Conservation (phyloP, 2,888 invertebrate species). For the Parnassius orleans region DNA sequence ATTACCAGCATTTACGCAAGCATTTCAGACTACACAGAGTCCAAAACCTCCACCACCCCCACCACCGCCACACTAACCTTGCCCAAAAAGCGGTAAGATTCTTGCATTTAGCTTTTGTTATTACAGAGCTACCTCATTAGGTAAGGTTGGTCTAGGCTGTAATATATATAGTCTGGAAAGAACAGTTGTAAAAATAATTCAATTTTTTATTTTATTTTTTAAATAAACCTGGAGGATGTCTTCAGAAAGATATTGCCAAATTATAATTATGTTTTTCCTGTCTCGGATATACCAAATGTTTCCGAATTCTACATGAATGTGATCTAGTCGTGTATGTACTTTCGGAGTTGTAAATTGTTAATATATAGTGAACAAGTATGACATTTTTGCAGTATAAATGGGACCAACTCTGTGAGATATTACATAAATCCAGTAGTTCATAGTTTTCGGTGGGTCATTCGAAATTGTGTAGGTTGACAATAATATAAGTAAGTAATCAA, state of each 20-base stretch:
- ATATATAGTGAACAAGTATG: conserved; percentile 72
- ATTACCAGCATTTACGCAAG: conserved; percentile 74
- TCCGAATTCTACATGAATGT: conserved; percentile 81
- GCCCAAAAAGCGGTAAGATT: conserved; percentile 38
- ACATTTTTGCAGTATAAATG: conserved; percentile 68
- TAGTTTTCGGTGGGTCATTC: conserved; percentile 40
- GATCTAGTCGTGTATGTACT: conserved; percentile 81
- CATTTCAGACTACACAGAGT: conserved; percentile 68
- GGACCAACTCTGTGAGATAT: conserved; percentile 77
- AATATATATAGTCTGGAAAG: conserved; percentile 64
- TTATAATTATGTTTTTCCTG: conserved; percentile 63
- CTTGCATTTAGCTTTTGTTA: conserved; percentile 71
- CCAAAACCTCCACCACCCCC: conserved; percentile 74
- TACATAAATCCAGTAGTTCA: conserved; percentile 51
- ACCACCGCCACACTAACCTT: conserved; percentile 68
- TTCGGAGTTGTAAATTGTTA: conserved; percentile 77
- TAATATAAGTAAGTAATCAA: conserved; percentile 50
- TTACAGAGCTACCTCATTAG: conserved; percentile 76
- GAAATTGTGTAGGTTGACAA: conserved; percentile 38
- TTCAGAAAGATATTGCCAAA: conserved; percentile 68
- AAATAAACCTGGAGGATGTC: conserved; percentile 47
- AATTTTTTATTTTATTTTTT: conserved; percentile 53
- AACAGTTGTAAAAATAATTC: conserved; percentile 56
- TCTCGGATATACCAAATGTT: conserved; percentile 76
- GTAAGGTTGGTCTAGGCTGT: conserved; percentile 75